Evolutionary conservation across 30 jellyfish, hydroid and myxozoan species (phyloP).

Genomic region (Cassiopea xamachana): DNA sequence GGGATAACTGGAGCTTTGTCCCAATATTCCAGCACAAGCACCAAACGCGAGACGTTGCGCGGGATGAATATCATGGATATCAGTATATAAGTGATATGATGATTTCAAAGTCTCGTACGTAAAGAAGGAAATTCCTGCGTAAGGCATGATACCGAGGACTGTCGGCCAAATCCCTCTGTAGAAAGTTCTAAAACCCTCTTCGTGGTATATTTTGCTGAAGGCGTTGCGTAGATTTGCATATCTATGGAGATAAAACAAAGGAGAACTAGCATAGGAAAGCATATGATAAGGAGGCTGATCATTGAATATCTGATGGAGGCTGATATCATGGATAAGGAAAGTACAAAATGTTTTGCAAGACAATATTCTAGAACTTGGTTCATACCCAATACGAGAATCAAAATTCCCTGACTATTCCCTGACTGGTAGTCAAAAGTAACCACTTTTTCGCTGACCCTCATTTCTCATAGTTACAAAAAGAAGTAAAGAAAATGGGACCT

Average conservation of each 20-base stretch:
- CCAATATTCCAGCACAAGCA: constrained; percentile 94
- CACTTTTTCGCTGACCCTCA: no score
- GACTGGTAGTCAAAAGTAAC: no score
- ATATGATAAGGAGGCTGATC: background rate
- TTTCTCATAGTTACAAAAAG: no score
- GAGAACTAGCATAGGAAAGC: background rate
- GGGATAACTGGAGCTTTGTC: constrained; percentile 93
- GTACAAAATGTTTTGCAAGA: no score
- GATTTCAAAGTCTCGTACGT: constrained; percentile 89
- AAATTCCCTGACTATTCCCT: no score
- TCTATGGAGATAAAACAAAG: constrained; percentile 15
- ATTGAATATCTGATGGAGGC: no score
- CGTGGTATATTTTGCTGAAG: constrained; percentile 63
- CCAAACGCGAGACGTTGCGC: constrained; percentile 84
- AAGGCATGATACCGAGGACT: constrained; percentile 93
- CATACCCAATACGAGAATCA: no score
- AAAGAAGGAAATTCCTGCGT: constrained; percentile 97
- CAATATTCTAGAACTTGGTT: no score
- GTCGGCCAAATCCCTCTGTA: constrained; percentile 92
- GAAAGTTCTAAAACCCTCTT: constrained; percentile 91
- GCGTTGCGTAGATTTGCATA: constrained; percentile 82
- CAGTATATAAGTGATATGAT: constrained; percentile 62
- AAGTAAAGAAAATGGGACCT: no score
- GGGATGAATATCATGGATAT: constrained; percentile 60
- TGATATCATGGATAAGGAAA: no score